phyloP scores from a whole-genome alignment of 2,888 invertebrate genomes.

The Fabriciana adippe region DNA sequence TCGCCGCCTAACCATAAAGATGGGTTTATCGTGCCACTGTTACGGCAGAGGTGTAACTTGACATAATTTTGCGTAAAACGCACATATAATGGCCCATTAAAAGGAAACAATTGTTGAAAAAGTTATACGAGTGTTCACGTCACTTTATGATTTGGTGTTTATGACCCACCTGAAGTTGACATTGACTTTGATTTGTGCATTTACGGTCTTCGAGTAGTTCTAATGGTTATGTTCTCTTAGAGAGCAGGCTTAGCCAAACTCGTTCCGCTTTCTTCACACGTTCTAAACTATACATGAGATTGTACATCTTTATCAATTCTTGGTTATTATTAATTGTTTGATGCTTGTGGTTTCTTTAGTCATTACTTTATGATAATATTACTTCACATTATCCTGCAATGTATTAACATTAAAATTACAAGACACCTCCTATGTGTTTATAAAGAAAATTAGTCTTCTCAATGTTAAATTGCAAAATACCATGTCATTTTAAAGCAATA shows the following conservation, averaged over 20 bases:
- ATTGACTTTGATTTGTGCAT: constrained; percentile 81
- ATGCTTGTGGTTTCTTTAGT: too few species aligned
- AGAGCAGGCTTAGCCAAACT: constrained; percentile 2
- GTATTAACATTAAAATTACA: not conserved
- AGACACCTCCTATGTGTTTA: not conserved
- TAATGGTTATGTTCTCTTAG: constrained; percentile 22
- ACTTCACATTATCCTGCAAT: not conserved
- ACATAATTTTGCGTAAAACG: constrained; percentile 82
- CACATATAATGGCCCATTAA: constrained; percentile 81
- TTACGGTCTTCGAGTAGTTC: constrained; percentile 61
- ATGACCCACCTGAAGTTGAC: constrained; percentile 79
- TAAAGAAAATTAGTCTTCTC: constrained; percentile 16
- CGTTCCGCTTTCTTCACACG: constrained; percentile 1
- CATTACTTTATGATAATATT: too few species aligned
- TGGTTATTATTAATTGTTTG: not conserved
- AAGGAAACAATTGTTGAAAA: constrained; percentile 82
- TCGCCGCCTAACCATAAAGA: constrained; percentile 77
- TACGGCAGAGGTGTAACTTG: constrained; percentile 79
- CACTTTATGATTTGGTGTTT: constrained; percentile 81
- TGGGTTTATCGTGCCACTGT: constrained; percentile 78
- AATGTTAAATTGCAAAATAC: constrained; percentile 27
- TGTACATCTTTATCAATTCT: not conserved
- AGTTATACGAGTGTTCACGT: constrained; percentile 80
- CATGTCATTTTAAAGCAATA: constrained; percentile 34
- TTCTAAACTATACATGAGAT: not conserved